These are phyloP conservation scores for Eretmocerus hayati DNA, from an alignment of 2,888 invertebrate species.

Conservation along the genomic window DNA sequence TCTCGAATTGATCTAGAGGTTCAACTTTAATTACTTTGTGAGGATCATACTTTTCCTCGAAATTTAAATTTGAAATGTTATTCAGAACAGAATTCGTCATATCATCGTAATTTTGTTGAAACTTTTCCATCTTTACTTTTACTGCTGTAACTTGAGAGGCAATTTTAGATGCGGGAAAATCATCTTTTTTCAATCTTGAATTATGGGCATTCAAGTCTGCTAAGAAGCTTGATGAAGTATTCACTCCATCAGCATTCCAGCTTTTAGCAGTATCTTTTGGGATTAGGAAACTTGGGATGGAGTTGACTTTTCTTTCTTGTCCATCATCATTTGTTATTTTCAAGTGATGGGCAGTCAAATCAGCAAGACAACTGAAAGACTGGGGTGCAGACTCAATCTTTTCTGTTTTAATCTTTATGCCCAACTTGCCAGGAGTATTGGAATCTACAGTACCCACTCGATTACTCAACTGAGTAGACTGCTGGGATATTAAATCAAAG, in stretches of 20 bases:
- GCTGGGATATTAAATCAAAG: no score
- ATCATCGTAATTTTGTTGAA: background rate
- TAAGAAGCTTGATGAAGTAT: no score
- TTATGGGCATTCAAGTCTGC: no score
- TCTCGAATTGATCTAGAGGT: background rate
- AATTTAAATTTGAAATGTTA: constrained; percentile 23
- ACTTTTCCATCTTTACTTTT: background rate
- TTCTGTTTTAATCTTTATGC: background rate
- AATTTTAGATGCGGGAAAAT: constrained; percentile 7
- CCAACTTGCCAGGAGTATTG: no score
- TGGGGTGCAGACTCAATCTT: background rate
- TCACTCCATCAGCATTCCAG: no score
- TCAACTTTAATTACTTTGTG: background rate
- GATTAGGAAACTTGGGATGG: constrained; percentile 1
- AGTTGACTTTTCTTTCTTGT: no score
- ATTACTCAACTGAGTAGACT: no score
- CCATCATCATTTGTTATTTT: constrained; percentile 8
- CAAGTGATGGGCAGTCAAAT: constrained; percentile 16
- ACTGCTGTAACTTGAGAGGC: constrained; percentile 11
- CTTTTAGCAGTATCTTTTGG: constrained; percentile 4
- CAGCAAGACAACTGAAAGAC: constrained; percentile 10
- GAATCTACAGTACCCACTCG: no score
- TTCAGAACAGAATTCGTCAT: background rate
- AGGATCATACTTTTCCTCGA: constrained; percentile 11
- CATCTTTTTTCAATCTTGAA: background rate